Conservation (phyloP, 2,113 vertebrate genomes). For the Lampris megalopsis region DNA sequence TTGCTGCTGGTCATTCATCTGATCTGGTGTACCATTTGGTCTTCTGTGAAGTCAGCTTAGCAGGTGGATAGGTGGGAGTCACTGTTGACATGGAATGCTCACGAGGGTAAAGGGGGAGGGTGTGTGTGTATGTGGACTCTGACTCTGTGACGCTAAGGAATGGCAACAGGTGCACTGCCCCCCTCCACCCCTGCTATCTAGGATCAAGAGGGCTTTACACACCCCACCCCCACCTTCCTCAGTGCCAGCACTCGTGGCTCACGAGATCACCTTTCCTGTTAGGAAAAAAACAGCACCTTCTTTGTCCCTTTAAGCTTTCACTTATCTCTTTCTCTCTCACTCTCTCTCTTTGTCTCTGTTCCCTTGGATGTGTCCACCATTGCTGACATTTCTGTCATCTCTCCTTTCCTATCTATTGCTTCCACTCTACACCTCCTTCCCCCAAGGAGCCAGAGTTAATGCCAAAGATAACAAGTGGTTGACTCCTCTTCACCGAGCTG, state of each 20-base stretch:
- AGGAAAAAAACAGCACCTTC: neutral
- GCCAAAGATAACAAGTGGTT: conserved; percentile 99
- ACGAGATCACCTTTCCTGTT: neutral
- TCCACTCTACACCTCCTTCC: neutral
- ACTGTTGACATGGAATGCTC: neutral
- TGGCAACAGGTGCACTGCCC: conserved; percentile 67
- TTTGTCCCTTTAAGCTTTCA: neutral
- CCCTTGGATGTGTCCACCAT: neutral
- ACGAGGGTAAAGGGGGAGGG: neutral
- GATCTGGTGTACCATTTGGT: conserved; percentile 11
- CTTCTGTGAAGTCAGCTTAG: conserved; percentile 41
- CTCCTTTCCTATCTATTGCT: neutral
- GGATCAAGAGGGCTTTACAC: conserved; percentile 37
- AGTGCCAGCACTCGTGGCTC: conserved; percentile 6
- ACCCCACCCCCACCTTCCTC: neutral
- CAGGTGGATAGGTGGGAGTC: conserved; percentile 15
- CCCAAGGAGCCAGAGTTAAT: conserved; percentile 96
- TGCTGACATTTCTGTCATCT: conserved; percentile 16
- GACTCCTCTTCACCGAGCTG: conserved; percentile 98
- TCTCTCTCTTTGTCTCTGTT: neutral
- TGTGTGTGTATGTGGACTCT: conserved; percentile 22
- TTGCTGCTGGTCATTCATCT: conserved; percentile 34
- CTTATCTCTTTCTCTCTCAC: neutral
- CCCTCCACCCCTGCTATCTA: conserved; percentile 30
- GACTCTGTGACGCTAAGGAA: conserved; percentile 50